A percentile compares a stretch with the other conserved stretches of the same genome.
These are phyloP conservation scores for Spodoptera litura DNA, from an alignment of 1,140 invertebrate genomes.

Conservation along the genomic window DNA sequence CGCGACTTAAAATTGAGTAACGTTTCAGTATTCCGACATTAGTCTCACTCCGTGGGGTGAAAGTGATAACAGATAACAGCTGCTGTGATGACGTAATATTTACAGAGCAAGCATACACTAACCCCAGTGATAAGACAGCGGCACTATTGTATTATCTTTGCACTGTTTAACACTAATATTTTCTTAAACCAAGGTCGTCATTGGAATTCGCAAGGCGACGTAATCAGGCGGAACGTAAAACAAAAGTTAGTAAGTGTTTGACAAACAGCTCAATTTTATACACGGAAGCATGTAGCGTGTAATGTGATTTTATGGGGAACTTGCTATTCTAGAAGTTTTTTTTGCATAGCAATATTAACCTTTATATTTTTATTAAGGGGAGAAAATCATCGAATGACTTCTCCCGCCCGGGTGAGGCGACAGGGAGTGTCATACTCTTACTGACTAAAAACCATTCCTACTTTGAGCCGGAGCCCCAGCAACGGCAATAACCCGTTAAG, in stretches of 20 bases:
- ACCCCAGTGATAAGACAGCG: slow-evolving; percentile 42
- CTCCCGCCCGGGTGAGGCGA: no score
- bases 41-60: slow-evolving; percentile 25
- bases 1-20: no score
- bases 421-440: no score
- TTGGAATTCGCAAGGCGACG: slow-evolving; percentile 17
- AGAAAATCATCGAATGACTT: no score
- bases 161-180: slow-evolving; percentile 52
- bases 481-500: no score
- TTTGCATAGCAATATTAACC: no score
- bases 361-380: no score
- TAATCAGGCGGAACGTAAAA: slow-evolving; percentile 1
- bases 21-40: no score
- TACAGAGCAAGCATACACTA: neutral
- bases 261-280: neutral
- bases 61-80: slow-evolving; percentile 50
- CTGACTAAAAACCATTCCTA: no score
- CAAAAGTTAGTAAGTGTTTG: neutral
- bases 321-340: no score
- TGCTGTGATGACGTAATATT: slow-evolving; percentile 41
- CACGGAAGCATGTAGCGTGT: neutral
- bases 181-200: slow-evolving; percentile 47
- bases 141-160: slow-evolving; percentile 42
- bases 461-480: no score
- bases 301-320: no score